A percentile compares a stretch with the other conserved stretches of the same genome.
Conservation (phyloP, 2,113 vertebrate species). For the Pluvianellus socialis region DNA sequence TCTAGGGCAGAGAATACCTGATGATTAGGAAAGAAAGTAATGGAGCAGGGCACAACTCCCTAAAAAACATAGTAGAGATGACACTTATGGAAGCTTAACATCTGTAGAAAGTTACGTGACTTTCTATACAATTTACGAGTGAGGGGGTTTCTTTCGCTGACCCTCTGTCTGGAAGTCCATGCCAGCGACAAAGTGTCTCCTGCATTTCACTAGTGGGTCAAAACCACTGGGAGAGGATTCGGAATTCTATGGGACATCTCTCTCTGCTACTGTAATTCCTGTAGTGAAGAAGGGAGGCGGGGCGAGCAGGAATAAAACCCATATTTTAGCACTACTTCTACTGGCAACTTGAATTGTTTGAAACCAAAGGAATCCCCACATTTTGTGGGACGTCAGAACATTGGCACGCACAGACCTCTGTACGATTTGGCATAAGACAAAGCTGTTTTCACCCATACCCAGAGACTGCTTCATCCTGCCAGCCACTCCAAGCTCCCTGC, state of each 20-base stretch:
- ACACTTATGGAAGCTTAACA: neutral
- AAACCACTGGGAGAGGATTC: neutral
- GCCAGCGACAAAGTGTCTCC: rapidly evolving
- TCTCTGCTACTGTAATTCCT: neutral
- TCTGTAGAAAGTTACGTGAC: neutral
- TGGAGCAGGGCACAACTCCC: neutral
- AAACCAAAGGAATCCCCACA: neutral
- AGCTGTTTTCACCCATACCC: neutral
- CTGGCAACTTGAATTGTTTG: neutral
- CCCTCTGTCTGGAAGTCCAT: neutral
- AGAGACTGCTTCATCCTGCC: neutral
- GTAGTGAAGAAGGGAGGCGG: neutral
- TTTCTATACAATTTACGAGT: neutral
- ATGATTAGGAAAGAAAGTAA: neutral
- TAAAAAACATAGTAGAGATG: neutral
- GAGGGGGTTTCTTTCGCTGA: neutral
- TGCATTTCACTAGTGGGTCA: neutral
- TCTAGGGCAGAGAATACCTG: neutral
- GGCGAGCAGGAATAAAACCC: neutral
- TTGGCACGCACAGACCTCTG: neutral
- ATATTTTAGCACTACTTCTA: neutral
- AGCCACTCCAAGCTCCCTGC: neutral
- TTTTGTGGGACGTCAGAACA: neutral
- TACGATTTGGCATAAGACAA: neutral
- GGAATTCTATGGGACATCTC: neutral